Evolutionary conservation across 1,140 invertebrate genomes (phyloP).

Genomic region (Stratiolaelaps scimitus): DNA sequence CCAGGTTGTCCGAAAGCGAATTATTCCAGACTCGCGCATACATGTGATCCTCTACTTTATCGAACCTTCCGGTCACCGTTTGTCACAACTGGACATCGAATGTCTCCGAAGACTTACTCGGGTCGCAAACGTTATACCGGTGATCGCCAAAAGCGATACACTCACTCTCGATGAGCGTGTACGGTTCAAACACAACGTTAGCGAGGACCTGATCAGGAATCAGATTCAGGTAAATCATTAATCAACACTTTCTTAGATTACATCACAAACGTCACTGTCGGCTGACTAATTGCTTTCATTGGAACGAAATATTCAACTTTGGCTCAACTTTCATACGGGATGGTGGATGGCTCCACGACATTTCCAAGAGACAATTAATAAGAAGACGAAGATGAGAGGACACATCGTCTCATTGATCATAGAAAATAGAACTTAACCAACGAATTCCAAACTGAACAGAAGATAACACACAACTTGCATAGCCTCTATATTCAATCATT

Average conservation of each 20-base stretch:
- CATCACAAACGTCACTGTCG: background rate
- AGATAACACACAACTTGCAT: no score
- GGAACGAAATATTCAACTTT: conserved; percentile 1
- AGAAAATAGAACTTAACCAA: no score
- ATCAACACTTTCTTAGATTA: conserved; percentile 16
- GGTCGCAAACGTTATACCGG: conserved; percentile 49
- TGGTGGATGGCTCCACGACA: no score
- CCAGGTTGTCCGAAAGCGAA: conserved; percentile 36
- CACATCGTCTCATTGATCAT: no score
- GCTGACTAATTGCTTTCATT: background rate
- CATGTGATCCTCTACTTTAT: conserved; percentile 36
- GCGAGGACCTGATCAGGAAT: conserved; percentile 11
- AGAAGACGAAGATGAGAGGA: no score
- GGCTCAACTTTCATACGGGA: no score
- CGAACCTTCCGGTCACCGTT: conserved; percentile 28
- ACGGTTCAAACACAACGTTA: conserved; percentile 40
- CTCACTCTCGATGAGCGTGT: conserved; percentile 43
- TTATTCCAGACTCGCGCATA: conserved; percentile 38
- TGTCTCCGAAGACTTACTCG: conserved; percentile 48
- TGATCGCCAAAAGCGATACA: conserved; percentile 50
- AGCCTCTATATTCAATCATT: no score
- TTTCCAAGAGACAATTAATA: no score
- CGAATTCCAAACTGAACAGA: no score
- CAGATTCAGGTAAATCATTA: conserved; percentile 36
- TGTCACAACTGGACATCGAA: conserved; percentile 42